These are phyloP conservation scores for Mythimna lalbum DNA, from an alignment of 2,888 invertebrate species.

Conservation along the genomic window DNA sequence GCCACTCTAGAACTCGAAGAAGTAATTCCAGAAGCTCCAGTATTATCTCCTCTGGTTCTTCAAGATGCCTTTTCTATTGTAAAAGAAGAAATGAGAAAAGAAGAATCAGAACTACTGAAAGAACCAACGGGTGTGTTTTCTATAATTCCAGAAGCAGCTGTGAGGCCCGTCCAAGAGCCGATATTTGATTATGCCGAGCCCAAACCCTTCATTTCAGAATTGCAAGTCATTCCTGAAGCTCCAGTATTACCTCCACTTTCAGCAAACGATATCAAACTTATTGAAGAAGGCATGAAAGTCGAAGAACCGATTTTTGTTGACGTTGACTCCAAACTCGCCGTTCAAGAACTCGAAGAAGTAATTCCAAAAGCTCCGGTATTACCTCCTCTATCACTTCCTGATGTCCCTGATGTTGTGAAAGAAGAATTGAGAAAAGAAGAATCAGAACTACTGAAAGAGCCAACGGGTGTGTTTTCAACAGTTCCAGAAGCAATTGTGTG, in stretches of 20 bases:
- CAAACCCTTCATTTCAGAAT: too few species aligned
- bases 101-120: constrained; percentile 2
- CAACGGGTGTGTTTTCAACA: background rate
- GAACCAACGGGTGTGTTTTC: background rate
- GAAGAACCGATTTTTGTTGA: background rate
- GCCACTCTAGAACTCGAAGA: background rate
- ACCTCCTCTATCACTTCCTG: background rate
- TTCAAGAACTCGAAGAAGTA: background rate
- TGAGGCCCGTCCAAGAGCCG: background rate
- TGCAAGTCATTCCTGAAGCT: constrained; percentile 9
- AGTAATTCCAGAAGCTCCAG: background rate
- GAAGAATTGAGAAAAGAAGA: constrained; percentile 5
- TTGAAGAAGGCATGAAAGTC: background rate
- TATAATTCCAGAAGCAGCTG: too few species aligned
- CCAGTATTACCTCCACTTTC: background rate
- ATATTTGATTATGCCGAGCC: background rate
- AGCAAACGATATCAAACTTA: background rate
- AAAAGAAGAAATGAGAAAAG: background rate
- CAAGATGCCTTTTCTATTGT: background rate
- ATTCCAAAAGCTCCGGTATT: background rate
- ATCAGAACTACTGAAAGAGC: background rate
- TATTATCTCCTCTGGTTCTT: constrained; percentile 4
- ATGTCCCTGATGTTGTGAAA: background rate
- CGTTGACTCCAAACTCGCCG: background rate
- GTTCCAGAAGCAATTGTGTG: background rate